These are phyloP conservation scores for Corvus hawaiiensis DNA, from an alignment of 2,113 vertebrate species.

Conservation along the genomic window DNA sequence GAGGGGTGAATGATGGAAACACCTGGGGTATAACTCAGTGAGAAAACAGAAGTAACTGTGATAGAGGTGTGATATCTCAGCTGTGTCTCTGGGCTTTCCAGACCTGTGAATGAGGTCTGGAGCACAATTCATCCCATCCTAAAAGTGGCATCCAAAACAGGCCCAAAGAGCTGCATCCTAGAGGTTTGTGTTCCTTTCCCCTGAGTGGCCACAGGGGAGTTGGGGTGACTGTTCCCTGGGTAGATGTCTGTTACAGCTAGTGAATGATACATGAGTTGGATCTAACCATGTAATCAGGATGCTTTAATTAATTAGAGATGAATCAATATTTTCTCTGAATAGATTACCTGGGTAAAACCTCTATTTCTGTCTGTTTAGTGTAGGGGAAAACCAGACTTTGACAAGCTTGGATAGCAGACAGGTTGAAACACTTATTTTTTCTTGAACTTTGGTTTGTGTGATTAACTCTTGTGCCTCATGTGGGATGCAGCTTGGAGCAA, in stretches of 20 bases:
- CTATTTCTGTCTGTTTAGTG: background rate
- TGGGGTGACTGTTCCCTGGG: rapidly evolving
- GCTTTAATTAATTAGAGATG: background rate
- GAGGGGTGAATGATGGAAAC: background rate
- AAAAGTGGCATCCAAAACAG: background rate
- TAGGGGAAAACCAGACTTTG: background rate
- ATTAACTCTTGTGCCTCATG: background rate
- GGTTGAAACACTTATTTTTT: background rate
- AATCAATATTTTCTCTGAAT: background rate
- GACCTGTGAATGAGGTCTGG: background rate
- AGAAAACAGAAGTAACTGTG: background rate
- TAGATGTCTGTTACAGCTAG: rapidly evolving
- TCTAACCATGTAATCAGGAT: background rate
- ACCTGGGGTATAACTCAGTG: background rate
- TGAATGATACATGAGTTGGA: background rate
- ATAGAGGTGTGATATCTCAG: background rate
- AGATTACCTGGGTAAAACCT: background rate
- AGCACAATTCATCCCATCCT: background rate
- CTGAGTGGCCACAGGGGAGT: no score
- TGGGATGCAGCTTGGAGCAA: background rate
- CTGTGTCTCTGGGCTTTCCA: background rate
- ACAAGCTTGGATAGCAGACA: background rate
- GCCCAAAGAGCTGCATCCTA: background rate
- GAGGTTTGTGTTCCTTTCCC: background rate
- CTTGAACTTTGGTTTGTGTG: background rate